A percentile compares a stretch with the other conserved stretches of the same genome.
Conservation (phyloP, 2,888 invertebrate genomes). For the Elegia similella region DNA sequence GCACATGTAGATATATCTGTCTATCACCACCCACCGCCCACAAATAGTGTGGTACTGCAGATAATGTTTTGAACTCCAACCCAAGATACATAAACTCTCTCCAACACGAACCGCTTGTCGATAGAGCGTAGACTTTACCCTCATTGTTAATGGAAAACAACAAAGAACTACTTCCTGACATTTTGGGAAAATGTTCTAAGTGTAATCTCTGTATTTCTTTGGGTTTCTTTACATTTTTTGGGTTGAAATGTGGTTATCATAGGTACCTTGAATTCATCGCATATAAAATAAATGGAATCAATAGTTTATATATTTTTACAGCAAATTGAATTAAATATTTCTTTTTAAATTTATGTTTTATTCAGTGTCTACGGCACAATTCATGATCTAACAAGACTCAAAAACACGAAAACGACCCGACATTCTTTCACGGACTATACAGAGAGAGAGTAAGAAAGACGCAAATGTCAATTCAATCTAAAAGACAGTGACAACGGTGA, state of each 20-base stretch:
- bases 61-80: constrained; percentile 93
- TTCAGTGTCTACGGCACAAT: too few species aligned
- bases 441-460: too few species aligned
- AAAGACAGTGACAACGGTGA: too few species aligned
- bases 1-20: constrained; percentile 95
- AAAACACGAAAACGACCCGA: too few species aligned
- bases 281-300: background rate
- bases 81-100: constrained; percentile 92
- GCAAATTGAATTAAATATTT: too few species aligned
- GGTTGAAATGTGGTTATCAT: background rate
- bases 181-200: constrained; percentile 31
- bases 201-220: background rate
- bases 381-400: too few species aligned
- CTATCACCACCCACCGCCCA: constrained; percentile 97
- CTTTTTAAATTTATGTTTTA: too few species aligned
- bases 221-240: background rate
- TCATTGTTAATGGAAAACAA: constrained; percentile 93
- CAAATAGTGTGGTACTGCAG: constrained; percentile 91
- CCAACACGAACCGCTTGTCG: constrained; percentile 92
- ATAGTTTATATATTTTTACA: too few species aligned
- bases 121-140: constrained; percentile 92
- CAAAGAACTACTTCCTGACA: constrained; percentile 86
- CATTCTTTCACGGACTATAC: too few species aligned
- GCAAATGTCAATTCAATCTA: too few species aligned
- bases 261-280: too few species aligned